A percentile compares a stretch with the other conserved stretches of the same genome.
phyloP scores from a whole-genome alignment of 2,888 invertebrate species.

The Apamea anceps region DNA sequence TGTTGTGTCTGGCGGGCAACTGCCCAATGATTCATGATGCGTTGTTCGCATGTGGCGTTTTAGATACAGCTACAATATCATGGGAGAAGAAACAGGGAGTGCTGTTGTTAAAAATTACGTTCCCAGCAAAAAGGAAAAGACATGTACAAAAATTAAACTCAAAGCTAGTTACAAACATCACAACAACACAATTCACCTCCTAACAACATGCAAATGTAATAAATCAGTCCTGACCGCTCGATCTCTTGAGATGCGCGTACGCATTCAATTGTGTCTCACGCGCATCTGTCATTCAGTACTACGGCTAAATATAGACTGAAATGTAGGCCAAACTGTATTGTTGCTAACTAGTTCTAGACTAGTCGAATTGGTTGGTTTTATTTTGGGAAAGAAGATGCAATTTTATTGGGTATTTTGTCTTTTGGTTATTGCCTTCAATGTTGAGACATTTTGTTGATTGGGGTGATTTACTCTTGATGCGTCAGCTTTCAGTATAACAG shows the following conservation, averaged over 20 bases:
- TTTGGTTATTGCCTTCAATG: constrained; percentile 15
- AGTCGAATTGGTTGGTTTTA: constrained; percentile 36
- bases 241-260: constrained; percentile 53
- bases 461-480: constrained; percentile 20
- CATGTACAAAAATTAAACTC: background rate
- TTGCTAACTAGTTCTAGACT: constrained; percentile 38
- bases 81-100: background rate
- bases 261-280: constrained; percentile 60
- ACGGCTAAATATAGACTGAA: constrained; percentile 61
- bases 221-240: constrained; percentile 61
- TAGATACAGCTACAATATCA: background rate
- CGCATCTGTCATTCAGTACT: constrained; percentile 60
- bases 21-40: too few species aligned
- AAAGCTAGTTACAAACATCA: constrained; percentile 16
- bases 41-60: too few species aligned
- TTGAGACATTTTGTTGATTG: constrained; percentile 29
- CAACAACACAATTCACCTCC: constrained; percentile 38
- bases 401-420: constrained; percentile 29
- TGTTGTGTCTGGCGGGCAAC: too few species aligned
- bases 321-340: constrained; percentile 60
- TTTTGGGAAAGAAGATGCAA: constrained; percentile 55
- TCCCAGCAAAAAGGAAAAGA: background rate
- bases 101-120: background rate
- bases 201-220: constrained; percentile 60
- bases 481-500: background rate